phyloP scores from a whole-genome alignment of 2,113 vertebrate species.

The Scomber japonicus region DNA sequence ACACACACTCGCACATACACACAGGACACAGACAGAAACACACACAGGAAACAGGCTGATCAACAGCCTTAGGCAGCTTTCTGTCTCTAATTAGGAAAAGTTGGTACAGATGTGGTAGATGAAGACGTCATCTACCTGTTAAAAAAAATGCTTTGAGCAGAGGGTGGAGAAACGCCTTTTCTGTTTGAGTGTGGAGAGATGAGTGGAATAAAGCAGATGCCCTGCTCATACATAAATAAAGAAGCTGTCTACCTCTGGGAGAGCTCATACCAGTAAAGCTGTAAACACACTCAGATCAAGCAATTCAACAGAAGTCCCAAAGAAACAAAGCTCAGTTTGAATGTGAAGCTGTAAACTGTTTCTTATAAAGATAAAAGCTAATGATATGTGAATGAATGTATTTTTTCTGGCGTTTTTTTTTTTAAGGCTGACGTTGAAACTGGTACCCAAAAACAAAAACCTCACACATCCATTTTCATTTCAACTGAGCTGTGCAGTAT shows the following conservation, averaged over 20 bases:
- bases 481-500: neutral
- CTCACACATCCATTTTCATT: neutral
- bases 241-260: conserved; percentile 5
- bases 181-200: conserved; percentile 6
- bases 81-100: conserved; percentile 49
- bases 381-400: neutral
- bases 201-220: conserved; percentile 29
- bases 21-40: conserved; percentile 18
- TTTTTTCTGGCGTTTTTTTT: neutral
- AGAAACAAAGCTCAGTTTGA: conserved; percentile 10
- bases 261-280: conserved; percentile 8
- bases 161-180: neutral
- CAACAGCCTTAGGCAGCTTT: conserved; percentile 48
- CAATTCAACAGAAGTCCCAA: conserved; percentile 1
- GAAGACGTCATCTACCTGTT: conserved; percentile 49
- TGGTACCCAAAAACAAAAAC: neutral
- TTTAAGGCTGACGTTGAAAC: neutral
- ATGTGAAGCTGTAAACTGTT: neutral
- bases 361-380: neutral
- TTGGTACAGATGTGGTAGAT: conserved; percentile 37
- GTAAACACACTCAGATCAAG: conserved; percentile 24
- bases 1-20: neutral
- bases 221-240: conserved; percentile 39
- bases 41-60: conserved; percentile 26
- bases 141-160: neutral